phyloP scores from a whole-genome alignment of 1,140 invertebrate genomes.

The Fragariocoptes setiger region DNA sequence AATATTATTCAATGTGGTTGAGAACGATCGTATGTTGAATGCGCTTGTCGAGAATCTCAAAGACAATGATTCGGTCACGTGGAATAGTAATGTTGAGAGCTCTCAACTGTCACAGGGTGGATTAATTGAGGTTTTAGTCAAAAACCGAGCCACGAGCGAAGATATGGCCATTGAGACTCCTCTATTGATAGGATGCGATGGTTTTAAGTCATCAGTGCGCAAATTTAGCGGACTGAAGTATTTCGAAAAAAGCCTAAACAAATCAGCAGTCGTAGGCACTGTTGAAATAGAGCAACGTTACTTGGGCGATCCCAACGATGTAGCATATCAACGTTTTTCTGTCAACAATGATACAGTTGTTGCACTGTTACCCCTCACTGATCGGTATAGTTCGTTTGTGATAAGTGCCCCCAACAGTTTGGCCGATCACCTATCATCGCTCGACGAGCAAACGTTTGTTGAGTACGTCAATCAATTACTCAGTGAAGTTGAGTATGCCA shows the following conservation, averaged over 20 bases:
- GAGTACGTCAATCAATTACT: background rate
- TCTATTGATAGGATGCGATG: constrained; percentile 9
- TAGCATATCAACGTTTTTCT: constrained; percentile 9
- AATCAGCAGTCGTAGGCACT: constrained; percentile 9
- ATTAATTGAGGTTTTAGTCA: background rate
- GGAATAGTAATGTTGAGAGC: background rate
- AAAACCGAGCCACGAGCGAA: background rate
- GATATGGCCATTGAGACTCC: background rate
- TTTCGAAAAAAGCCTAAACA: constrained; percentile 2
- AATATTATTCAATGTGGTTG: constrained; percentile 6
- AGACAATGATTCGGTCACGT: background rate
- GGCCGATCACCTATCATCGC: background rate
- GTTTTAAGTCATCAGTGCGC: constrained; percentile 8
- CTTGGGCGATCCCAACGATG: constrained; percentile 1
- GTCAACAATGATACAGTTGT: constrained; percentile 2
- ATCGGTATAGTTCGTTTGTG: constrained; percentile 5
- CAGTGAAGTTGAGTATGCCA: background rate
- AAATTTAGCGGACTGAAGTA: constrained; percentile 5
- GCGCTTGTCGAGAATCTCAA: constrained; percentile 1
- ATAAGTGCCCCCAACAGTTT: constrained; percentile 1
- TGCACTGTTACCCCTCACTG: constrained; percentile 7
- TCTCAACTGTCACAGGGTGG: background rate
- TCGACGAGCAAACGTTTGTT: background rate
- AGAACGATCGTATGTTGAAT: constrained; percentile 5
- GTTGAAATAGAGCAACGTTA: constrained; percentile 1